Evolutionary conservation across 2,888 invertebrate species (phyloP).

Genomic region (Synergus japonicus): DNA sequence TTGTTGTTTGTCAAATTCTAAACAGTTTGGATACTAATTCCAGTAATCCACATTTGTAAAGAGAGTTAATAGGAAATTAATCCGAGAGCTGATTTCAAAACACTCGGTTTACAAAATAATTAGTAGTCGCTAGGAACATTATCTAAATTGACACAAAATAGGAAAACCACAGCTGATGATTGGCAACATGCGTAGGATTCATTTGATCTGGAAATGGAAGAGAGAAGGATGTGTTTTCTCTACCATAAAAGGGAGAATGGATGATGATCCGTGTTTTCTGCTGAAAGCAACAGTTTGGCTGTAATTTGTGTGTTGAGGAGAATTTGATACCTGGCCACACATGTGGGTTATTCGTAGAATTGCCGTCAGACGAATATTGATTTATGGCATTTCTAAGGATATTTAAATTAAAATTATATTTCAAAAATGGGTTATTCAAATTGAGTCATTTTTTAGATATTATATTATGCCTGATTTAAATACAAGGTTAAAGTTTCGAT

Average conservation of each 20-base stretch:
- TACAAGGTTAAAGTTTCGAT: neutral
- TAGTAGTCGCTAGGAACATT: conserved; percentile 1
- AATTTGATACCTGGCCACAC: neutral
- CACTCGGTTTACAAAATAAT: conserved; percentile 4
- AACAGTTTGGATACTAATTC: no score
- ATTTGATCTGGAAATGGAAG: neutral
- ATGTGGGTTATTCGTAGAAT: neutral
- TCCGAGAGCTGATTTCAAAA: neutral
- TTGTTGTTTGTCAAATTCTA: no score
- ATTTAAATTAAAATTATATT: neutral
- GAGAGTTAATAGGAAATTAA: conserved; percentile 4
- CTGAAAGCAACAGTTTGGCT: neutral
- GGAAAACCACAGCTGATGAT: neutral
- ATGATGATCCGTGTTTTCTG: neutral
- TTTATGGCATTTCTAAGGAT: neutral
- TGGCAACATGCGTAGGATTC: neutral
- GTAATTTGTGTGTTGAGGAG: neutral
- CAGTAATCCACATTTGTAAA: neutral
- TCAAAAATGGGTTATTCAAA: neutral
- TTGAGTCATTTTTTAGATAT: neutral
- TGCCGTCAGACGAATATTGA: neutral
- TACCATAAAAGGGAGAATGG: neutral
- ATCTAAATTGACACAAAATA: neutral
- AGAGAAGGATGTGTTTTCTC: neutral
- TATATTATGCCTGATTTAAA: neutral